Conservation (phyloP, 2,797 vertebrate species). For the Naso thynnoides region DNA sequence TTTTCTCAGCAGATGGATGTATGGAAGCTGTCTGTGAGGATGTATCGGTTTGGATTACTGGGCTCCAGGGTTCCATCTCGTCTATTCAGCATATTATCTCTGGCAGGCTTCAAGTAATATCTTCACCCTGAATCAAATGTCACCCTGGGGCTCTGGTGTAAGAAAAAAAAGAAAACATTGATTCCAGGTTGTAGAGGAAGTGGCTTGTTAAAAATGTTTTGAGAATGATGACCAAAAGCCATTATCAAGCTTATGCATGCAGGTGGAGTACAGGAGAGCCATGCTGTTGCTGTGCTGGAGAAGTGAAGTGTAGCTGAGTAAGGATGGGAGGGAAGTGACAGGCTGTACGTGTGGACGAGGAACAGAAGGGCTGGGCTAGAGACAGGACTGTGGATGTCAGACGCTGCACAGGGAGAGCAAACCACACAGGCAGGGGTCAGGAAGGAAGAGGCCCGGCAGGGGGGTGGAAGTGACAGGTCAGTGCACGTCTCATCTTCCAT, state of each 20-base stretch:
- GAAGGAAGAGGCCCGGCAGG: conserved; percentile 11
- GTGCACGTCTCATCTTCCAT: conserved; percentile 65
- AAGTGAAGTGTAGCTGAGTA: conserved; percentile 31
- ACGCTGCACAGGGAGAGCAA: conserved; percentile 46
- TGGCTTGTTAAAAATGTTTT: conserved; percentile 8
- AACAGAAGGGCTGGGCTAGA: conserved; percentile 31
- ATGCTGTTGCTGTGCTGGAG: conserved; percentile 15
- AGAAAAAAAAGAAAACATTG: conserved; percentile 13
- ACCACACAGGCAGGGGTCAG: conserved; percentile 47
- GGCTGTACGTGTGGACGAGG: conserved; percentile 25
- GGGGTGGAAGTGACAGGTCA: conserved; percentile 72
- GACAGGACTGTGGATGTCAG: conserved; percentile 51
- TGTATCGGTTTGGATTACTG: conserved; percentile 60
- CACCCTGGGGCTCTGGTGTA: conserved; percentile 22
- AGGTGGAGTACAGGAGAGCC: neutral
- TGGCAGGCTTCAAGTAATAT: conserved; percentile 56
- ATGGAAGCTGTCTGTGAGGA: conserved; percentile 44
- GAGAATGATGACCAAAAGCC: conserved; percentile 8
- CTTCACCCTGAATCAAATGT: conserved; percentile 50
- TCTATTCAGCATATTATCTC: conserved; percentile 61
- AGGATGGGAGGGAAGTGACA: conserved; percentile 38
- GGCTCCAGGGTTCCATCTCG: conserved; percentile 29
- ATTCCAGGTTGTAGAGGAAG: conserved; percentile 7
- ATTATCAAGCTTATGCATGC: conserved; percentile 18
- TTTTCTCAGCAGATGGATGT: conserved; percentile 44